Evolutionary conservation across 2,113 vertebrate species (phyloP).

Genomic region (Gallinago undulata): DNA sequence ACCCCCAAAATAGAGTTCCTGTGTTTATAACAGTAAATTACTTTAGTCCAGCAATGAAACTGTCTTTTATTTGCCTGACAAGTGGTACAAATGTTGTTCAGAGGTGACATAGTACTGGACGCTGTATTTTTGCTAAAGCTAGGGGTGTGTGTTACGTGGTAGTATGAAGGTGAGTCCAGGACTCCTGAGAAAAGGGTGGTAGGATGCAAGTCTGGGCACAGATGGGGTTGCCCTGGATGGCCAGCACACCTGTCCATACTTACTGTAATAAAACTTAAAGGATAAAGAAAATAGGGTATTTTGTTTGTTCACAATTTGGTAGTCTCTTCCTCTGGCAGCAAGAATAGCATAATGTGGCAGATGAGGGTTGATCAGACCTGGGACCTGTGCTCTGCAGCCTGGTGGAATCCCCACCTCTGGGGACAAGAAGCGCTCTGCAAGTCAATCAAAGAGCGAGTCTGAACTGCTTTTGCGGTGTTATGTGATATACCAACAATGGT

Average conservation of each 20-base stretch:
- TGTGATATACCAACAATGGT: accelerated
- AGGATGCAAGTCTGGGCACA: background rate
- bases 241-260: accelerated
- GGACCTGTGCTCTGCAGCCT: background rate
- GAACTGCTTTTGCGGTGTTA: background rate
- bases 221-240: background rate
- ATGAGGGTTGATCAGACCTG: background rate
- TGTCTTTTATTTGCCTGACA: background rate
- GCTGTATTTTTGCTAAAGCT: background rate
- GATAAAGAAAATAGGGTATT: background rate
- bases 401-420: background rate
- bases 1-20: background rate
- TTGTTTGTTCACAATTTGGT: background rate
- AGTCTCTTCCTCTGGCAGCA: background rate
- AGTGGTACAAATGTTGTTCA: background rate
- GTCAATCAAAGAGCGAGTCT: background rate
- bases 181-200: background rate
- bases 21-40: background rate
- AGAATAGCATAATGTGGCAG: background rate
- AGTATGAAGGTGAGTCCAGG: background rate
- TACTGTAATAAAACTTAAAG: background rate
- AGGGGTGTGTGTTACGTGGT: accelerated
- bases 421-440: background rate
- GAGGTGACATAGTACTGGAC: background rate
- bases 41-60: background rate